phyloP scores from a whole-genome alignment of 2,888 invertebrate genomes.

The Mesochorus sp. region DNA sequence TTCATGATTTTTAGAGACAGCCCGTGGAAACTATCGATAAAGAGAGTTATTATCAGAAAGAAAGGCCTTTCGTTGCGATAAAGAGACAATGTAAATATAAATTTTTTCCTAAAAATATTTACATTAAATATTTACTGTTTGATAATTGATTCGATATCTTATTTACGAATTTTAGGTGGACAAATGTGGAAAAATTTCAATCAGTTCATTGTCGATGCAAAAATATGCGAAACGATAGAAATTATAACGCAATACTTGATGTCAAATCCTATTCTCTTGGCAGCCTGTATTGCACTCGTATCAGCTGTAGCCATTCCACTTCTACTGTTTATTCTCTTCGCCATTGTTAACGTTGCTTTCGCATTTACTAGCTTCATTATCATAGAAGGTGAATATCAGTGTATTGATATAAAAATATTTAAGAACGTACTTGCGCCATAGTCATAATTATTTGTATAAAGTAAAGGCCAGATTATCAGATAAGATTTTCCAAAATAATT shows the following conservation, averaged over 20 bases:
- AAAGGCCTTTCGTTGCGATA: constrained; percentile 15
- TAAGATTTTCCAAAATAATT: no score
- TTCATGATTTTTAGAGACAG: constrained; percentile 32
- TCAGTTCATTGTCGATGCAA: constrained; percentile 60
- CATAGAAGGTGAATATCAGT: constrained; percentile 63
- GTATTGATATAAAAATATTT: no score
- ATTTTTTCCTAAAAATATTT: neutral
- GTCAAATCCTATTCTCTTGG: constrained; percentile 59
- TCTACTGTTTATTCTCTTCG: constrained; percentile 61
- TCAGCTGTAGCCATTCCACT: constrained; percentile 58
- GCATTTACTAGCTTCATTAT: constrained; percentile 63
- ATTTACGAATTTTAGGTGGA: constrained; percentile 61
- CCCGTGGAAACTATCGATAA: constrained; percentile 41
- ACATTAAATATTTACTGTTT: neutral
- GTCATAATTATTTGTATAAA: no score
- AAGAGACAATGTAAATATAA: constrained; percentile 47
- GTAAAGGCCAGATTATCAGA: no score
- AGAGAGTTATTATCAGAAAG: constrained; percentile 33
- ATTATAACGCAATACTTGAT: constrained; percentile 51
- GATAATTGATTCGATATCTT: no score
- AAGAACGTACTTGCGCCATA: no score
- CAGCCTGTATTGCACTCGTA: constrained; percentile 42
- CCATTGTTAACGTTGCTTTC: constrained; percentile 60
- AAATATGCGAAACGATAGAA: constrained; percentile 60
- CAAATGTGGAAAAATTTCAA: constrained; percentile 56